Base-by-base conservation (phyloP, 2,797 vertebrate species). In the Pelobates cultripes region DNA sequence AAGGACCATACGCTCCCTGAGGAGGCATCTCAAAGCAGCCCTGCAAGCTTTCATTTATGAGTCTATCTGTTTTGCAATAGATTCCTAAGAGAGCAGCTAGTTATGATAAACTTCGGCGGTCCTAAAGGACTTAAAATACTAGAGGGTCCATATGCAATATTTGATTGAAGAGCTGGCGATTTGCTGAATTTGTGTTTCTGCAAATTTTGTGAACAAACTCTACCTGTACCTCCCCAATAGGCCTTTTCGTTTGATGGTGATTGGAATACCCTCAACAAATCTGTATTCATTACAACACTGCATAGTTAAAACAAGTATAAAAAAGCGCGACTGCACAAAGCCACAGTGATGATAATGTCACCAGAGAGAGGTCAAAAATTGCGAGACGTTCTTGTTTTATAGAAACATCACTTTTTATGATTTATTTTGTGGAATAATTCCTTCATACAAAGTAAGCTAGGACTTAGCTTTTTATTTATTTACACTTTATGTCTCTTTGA, bases 401-500 rank as follows among this genome's bases (percentile, higher is more conserved):
- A 75, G 77, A 79, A 79, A 83, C 72, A 83, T 79, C 44, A 43
- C 77, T 75, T 70, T 81, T 83, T 83, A 79, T 79, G 82, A 83
- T 83, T 83, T 83, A 83, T 83, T 51, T 57, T 3, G 43, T 55
- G 60, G 55, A 75, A 83, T 83, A 83, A 83, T 83, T 83, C 82
- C 60, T 75, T 83, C 82, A 83, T 55, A 70, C 82, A 83, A 83
- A 83, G 82, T 83, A 83, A 83, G 72, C 82, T 55, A 79, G 44
- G 75, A 83, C 82, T 79, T 79, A 51, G n/a, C 78, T 83, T 83
- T 83, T 79, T 83, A 79, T 83, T 79, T 83, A 83, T 83, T 83
- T 83, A 83, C 82, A 79, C 79, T 83, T 83, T 83, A 83, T 83
- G 72, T 83, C 72, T 75, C 82, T 83, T 83, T 83, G 77, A 83